These are phyloP conservation scores for Phortica variegata DNA, from an alignment of 1,140 invertebrate species.

Conservation along the genomic window DNA sequence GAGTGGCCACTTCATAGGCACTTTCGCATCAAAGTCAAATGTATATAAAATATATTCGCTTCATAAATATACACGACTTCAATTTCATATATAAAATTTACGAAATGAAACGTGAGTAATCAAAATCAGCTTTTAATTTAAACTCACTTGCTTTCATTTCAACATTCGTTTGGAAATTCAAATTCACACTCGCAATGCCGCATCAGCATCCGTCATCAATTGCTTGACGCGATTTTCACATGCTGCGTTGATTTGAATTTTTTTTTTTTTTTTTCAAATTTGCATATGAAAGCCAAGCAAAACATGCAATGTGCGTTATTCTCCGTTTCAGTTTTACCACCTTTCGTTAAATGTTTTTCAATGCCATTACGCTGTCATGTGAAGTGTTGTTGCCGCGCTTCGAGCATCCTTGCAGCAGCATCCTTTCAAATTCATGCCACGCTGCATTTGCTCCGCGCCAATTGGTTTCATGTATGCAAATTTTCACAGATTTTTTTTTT, in stretches of 20 bases:
- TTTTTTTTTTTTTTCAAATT: conserved; percentile 17
- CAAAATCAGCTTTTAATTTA: conserved; percentile 45
- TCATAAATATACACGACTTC: no score
- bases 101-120: conserved; percentile 47
- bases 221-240: no score
- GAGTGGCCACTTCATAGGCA: no score
- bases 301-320: conserved; percentile 12
- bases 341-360: conserved; percentile 44
- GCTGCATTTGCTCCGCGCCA: conserved; percentile 5
- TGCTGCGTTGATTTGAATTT: no score
- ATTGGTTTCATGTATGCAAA: conserved; percentile 48
- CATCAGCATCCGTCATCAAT: no score
- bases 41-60: no score
- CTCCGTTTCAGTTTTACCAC: conserved; percentile 40
- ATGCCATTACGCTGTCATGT: conserved; percentile 30
- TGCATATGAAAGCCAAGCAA: conserved; percentile 49
- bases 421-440: not conserved
- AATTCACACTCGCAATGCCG: conserved; percentile 15
- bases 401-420: conserved; percentile 29
- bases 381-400: conserved; percentile 19
- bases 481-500: conserved; percentile 20
- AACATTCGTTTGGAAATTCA: conserved; percentile 10
- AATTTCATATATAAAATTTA: no score
- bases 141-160: conserved; percentile 9
- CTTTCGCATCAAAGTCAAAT: no score